Conservation (phyloP, 2,113 vertebrate genomes). For the Corvus hawaiiensis region DNA sequence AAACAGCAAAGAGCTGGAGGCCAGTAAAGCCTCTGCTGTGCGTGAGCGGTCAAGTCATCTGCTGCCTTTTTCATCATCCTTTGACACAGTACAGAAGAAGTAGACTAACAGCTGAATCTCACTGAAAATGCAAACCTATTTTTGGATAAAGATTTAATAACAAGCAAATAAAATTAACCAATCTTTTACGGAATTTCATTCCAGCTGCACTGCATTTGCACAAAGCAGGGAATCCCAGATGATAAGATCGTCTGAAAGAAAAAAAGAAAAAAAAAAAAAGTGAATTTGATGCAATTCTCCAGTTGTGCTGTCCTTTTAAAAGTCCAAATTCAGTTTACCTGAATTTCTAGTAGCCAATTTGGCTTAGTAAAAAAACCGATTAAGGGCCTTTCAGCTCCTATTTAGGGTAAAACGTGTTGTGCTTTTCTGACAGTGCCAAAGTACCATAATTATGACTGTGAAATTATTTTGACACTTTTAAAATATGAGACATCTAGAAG, state of each 20-base stretch:
- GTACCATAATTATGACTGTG: slow-evolving; percentile 11
- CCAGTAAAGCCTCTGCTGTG: not conserved
- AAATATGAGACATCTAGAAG: not conserved
- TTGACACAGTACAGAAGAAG: not conserved
- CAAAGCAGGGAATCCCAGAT: not conserved
- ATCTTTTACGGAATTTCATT: not conserved
- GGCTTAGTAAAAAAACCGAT: not conserved
- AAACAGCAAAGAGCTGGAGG: not conserved
- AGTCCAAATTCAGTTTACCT: not conserved
- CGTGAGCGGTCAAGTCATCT: not conserved
- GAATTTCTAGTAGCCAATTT: not conserved
- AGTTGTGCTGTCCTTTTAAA: not conserved
- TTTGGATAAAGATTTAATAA: not conserved
- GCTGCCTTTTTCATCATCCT: not conserved
- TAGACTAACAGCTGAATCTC: not conserved
- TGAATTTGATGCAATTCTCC: not conserved
- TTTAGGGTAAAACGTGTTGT: slow-evolving; percentile 8
- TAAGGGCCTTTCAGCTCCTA: not conserved
- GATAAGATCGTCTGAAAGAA: not conserved
- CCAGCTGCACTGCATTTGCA: not conserved
- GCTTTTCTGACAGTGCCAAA: slow-evolving; percentile 12
- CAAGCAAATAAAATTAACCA: not conserved
- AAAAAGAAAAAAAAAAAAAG: no score
- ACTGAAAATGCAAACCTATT: not conserved
- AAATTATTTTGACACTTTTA: slow-evolving; percentile 53